phyloP scores from a whole-genome alignment of 2,888 invertebrate genomes.

The Limenitis camilla region DNA sequence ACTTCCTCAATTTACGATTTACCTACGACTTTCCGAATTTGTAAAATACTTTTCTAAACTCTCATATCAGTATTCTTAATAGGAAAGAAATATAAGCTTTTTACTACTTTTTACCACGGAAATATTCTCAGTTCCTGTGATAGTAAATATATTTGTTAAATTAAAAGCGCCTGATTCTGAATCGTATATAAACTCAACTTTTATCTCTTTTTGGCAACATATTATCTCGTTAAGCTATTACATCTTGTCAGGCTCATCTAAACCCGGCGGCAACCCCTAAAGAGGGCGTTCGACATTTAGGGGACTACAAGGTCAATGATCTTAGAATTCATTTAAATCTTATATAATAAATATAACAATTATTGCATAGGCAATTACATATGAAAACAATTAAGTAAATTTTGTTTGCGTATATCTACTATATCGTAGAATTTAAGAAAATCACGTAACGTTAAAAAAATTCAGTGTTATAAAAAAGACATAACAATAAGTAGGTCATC shows the following conservation, averaged over 20 bases:
- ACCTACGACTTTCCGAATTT: background rate
- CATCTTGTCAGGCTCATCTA: slow-evolving; percentile 14
- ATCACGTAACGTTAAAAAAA: background rate
- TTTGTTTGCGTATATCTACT: too few species aligned
- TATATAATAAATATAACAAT: too few species aligned
- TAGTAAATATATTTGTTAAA: too few species aligned
- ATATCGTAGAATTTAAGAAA: background rate
- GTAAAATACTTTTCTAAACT: background rate
- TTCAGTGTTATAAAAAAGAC: background rate
- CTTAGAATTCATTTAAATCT: slow-evolving; percentile 14
- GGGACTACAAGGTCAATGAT: slow-evolving; percentile 23
- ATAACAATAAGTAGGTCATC: slow-evolving; percentile 60
- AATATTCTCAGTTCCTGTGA: too few species aligned
- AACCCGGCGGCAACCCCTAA: slow-evolving; percentile 12
- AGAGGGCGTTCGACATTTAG: slow-evolving; percentile 17
- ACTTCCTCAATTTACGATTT: background rate
- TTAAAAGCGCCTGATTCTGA: too few species aligned
- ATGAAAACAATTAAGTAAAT: too few species aligned
- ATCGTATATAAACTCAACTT: too few species aligned
- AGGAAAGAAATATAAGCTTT: too few species aligned
- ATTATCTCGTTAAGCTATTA: slow-evolving; percentile 14
- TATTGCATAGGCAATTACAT: background rate
- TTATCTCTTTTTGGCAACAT: slow-evolving; percentile 1
- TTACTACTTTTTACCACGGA: too few species aligned
- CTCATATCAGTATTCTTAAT: too few species aligned